phyloP scores from a whole-genome alignment of 2,888 invertebrate species.

The Polylopha cassiicola region DNA sequence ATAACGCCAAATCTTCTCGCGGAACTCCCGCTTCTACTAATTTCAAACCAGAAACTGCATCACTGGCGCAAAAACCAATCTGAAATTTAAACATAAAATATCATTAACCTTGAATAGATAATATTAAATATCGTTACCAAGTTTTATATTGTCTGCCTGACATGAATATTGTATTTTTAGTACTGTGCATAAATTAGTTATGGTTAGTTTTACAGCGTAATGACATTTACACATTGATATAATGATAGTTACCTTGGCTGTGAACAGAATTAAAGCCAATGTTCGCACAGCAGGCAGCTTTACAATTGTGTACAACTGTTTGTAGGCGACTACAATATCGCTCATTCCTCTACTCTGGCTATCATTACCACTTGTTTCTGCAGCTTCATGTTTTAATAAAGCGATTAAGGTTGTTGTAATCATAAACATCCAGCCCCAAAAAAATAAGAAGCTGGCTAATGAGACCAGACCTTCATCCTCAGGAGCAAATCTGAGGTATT shows the following conservation, averaged over 20 bases:
- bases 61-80: slow-evolving; percentile 97
- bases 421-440: slow-evolving; percentile 96
- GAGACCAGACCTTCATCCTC: slow-evolving; percentile 84
- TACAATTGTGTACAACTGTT: slow-evolving; percentile 88
- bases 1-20: slow-evolving; percentile 93
- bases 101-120: slow-evolving; percentile 2
- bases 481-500: slow-evolving; percentile 87
- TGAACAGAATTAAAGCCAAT: slow-evolving; percentile 88
- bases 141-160: too few species aligned
- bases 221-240: background rate
- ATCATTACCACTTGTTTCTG: slow-evolving; percentile 49
- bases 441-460: slow-evolving; percentile 89
- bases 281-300: slow-evolving; percentile 88
- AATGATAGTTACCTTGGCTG: slow-evolving; percentile 84
- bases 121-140: too few species aligned
- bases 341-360: slow-evolving; percentile 54
- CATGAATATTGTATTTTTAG: too few species aligned
- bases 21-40: slow-evolving; percentile 97
- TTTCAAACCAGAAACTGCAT: slow-evolving; percentile 96
- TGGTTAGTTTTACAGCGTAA: too few species aligned
- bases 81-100: slow-evolving; percentile 54
- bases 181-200: too few species aligned
- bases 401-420: slow-evolving; percentile 93
- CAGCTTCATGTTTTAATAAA: slow-evolving; percentile 89
- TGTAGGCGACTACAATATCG: slow-evolving; percentile 84